Conservation (phyloP, 2,113 vertebrate genomes). For the Engraulis encrasicolus region DNA sequence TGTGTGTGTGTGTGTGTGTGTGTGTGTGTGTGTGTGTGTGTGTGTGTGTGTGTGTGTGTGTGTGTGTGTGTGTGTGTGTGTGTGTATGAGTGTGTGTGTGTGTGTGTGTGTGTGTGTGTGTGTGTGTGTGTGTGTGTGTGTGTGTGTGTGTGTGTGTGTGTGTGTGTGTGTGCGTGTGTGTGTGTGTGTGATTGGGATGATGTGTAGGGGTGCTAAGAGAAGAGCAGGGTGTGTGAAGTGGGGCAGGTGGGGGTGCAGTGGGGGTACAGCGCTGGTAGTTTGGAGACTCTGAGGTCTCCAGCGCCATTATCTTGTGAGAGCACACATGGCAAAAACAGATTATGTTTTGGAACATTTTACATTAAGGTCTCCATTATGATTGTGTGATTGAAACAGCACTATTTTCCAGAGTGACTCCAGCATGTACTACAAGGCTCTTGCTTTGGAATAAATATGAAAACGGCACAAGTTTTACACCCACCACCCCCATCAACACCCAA, state of each 20-base stretch:
- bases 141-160: conserved; percentile 17
- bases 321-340: conserved; percentile 59
- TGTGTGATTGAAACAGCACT: conserved; percentile 63
- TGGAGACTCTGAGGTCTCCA: conserved; percentile 58
- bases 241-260: conserved; percentile 41
- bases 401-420: conserved; percentile 57
- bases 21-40: neutral
- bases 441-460: conserved; percentile 68
- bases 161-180: neutral
- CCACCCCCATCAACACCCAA: too few species aligned
- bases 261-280: conserved; percentile 58
- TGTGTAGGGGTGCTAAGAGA: conserved; percentile 6
- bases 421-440: conserved; percentile 68
- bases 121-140: too few species aligned
- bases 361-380: conserved; percentile 64
- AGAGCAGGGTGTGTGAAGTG: conserved; percentile 28
- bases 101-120: neutral
- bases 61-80: neutral
- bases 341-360: conserved; percentile 66
- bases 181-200: neutral
- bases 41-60: conserved; percentile 16
- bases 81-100: too few species aligned
- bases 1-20: neutral
- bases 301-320: conserved; percentile 62
- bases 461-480: conserved; percentile 56